These are phyloP conservation scores for Achroia grisella DNA, from an alignment of 1,140 invertebrate species.

Conservation along the genomic window DNA sequence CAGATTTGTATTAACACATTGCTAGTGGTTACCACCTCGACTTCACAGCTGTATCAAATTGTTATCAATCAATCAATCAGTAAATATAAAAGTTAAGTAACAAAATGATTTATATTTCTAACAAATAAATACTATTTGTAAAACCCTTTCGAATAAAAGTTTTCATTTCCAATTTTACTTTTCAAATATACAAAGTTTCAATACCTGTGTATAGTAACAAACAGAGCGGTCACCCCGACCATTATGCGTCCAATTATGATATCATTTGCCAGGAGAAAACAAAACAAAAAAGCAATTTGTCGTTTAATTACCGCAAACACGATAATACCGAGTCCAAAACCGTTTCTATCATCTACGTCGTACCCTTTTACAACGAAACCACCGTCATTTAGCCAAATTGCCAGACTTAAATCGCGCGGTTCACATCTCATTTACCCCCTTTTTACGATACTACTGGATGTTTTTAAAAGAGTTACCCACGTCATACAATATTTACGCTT, in stretches of 20 bases:
- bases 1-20: no score
- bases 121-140: no score
- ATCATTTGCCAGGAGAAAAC: slow-evolving; percentile 13
- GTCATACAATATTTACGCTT: neutral
- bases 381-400: slow-evolving; percentile 29
- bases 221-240: no score
- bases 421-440: slow-evolving; percentile 36
- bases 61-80: no score
- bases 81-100: no score
- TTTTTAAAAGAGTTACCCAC: slow-evolving; percentile 12
- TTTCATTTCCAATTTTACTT: no score
- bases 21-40: no score
- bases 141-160: no score
- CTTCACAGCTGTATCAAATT: no score
- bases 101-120: no score
- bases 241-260: neutral
- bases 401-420: slow-evolving; percentile 30
- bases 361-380: slow-evolving; percentile 12
- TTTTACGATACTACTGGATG: slow-evolving; percentile 22
- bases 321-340: neutral
- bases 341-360: neutral
- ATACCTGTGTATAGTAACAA: no score
- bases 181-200: no score
- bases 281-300: slow-evolving; percentile 4
- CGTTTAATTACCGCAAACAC: slow-evolving; percentile 6